These are phyloP conservation scores for Dolichopus griseipennis DNA, from an alignment of 2,888 invertebrate species.

Conservation along the genomic window DNA sequence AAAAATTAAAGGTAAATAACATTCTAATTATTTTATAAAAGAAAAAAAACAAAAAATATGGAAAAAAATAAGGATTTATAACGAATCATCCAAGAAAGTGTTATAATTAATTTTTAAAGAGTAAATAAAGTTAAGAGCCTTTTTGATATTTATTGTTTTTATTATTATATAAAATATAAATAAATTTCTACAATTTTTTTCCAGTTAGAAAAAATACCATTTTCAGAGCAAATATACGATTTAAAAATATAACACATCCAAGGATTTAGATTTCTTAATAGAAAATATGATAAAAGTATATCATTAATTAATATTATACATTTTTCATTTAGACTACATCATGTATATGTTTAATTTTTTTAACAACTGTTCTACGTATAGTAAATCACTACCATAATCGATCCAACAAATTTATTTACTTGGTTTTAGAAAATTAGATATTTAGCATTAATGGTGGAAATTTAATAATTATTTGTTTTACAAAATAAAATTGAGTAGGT, in stretches of 20 bases:
- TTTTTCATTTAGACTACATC: no score
- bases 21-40: background rate
- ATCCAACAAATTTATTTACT: background rate
- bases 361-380: background rate
- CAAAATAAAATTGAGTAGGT: no score
- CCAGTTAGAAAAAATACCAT: no score
- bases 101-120: conserved; percentile 6
- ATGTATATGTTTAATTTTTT: no score
- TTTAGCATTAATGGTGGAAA: no score
- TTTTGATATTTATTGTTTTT: background rate
- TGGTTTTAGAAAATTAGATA: no score
- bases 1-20: background rate
- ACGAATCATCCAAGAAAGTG: conserved; percentile 2
- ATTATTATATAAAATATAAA: no score
- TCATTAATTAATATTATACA: no score
- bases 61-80: background rate
- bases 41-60: background rate
- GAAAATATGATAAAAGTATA: no score
- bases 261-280: background rate
- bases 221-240: background rate
- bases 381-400: background rate
- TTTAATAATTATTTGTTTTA: no score
- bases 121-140: conserved; percentile 4
- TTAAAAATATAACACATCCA: background rate
- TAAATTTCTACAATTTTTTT: no score